Evolutionary conservation across 2,888 invertebrate genomes (phyloP).

Genomic region (Lordiphosa fenestrarum): DNA sequence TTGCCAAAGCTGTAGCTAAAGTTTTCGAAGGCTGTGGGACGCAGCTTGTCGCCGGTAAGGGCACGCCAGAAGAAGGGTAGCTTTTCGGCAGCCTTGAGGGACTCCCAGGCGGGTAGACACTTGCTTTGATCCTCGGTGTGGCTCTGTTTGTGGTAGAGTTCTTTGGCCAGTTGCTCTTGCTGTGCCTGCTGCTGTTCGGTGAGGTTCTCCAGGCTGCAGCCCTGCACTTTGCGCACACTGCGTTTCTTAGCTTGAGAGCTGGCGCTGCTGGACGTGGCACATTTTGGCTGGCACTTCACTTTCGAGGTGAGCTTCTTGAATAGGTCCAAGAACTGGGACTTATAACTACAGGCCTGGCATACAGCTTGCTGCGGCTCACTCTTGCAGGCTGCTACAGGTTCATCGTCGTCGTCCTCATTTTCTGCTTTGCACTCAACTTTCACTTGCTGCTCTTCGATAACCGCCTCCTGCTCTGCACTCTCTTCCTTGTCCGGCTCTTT

Average conservation of each 20-base stretch:
- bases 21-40: slow-evolving; percentile 52
- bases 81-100: slow-evolving; percentile 34
- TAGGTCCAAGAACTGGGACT: neutral
- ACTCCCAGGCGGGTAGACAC: slow-evolving; percentile 33
- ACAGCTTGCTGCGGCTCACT: neutral
- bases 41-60: slow-evolving; percentile 41
- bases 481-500: neutral
- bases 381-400: neutral
- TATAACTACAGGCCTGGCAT: neutral
- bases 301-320: neutral
- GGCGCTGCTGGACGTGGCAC: too few relatives aligned
- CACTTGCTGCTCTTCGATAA: neutral
- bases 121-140: neutral
- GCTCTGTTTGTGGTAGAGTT: slow-evolving; percentile 23
- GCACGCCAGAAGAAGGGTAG: slow-evolving; percentile 62
- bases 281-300: too few relatives aligned
- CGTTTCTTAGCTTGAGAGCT: neutral
- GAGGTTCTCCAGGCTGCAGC: neutral
- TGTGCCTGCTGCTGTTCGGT: neutral
- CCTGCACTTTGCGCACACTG: neutral
- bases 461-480: neutral
- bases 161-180: slow-evolving; percentile 28
- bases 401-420: too few relatives aligned
- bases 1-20: slow-evolving; percentile 39
- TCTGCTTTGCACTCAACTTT: neutral